A percentile compares a stretch with the other conserved stretches of the same genome.
Evolutionary conservation across 2,888 invertebrate species (phyloP).

Genomic region (Priocnemis perturbator): DNA sequence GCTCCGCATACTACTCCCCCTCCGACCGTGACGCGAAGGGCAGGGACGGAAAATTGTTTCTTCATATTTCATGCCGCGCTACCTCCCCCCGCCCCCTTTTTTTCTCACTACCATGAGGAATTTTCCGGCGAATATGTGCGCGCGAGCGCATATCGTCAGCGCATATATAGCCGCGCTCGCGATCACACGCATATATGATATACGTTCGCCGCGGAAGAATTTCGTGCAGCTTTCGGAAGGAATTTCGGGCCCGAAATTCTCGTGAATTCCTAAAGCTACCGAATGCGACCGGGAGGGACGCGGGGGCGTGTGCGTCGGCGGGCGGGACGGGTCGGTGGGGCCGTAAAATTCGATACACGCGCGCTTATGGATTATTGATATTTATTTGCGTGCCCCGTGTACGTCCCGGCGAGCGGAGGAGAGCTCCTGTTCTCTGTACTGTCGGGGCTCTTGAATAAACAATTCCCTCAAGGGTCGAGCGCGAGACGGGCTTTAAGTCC

Average conservation of each 20-base stretch:
- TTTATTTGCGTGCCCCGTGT: constrained; percentile 23
- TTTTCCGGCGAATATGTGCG: no score
- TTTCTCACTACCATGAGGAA: no score
- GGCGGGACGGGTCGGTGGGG: constrained; percentile 5
- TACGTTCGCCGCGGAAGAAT: constrained; percentile 19
- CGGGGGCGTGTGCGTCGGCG: constrained; percentile 15
- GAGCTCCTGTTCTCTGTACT: background rate
- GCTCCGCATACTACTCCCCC: no score
- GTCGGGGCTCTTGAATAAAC: constrained; percentile 4
- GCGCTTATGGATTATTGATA: constrained; percentile 51
- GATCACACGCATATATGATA: no score
- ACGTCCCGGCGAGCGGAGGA: background rate
- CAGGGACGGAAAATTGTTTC: no score
- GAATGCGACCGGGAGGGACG: background rate
- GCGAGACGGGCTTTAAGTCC: constrained; percentile 28
- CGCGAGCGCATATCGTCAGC: no score
- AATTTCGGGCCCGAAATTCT: constrained; percentile 40
- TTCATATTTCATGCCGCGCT: no score
- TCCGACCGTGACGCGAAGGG: no score
- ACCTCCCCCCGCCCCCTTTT: no score
- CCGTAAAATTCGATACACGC: constrained; percentile 44
- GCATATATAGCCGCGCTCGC: no score
- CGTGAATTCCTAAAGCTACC: constrained; percentile 33
- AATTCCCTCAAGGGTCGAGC: constrained; percentile 2
- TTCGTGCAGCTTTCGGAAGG: constrained; percentile 24